phyloP scores from a whole-genome alignment of 1,140 invertebrate genomes.

The Leguminivora glycinivorella region DNA sequence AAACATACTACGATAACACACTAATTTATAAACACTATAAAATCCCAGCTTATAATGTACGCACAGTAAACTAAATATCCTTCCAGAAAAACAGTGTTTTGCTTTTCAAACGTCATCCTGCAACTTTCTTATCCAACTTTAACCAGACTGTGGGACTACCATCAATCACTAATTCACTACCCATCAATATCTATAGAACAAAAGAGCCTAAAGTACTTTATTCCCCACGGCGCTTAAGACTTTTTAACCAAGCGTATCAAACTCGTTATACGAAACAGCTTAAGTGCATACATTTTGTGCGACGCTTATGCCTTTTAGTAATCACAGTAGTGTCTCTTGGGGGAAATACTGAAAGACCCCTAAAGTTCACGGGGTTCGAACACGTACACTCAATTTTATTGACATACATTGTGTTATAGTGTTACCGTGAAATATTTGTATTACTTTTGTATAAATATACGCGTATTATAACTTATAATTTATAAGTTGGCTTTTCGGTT shows the following conservation, averaged over 20 bases:
- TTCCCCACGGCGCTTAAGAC: background rate
- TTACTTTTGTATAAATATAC: too few relatives aligned
- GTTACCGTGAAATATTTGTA: too few relatives aligned
- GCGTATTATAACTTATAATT: too few relatives aligned
- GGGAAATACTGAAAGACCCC: background rate
- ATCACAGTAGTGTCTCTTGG: background rate
- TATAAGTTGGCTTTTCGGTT: too few relatives aligned
- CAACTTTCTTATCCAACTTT: conserved; percentile 2
- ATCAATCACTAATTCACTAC: conserved; percentile 1
- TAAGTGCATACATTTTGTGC: background rate
- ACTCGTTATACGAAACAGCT: background rate
- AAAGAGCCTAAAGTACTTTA: background rate
- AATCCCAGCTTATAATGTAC: too few relatives aligned
- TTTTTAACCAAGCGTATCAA: background rate
- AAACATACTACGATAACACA: too few relatives aligned
- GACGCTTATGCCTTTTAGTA: background rate
- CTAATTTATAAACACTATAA: too few relatives aligned
- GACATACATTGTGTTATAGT: background rate
- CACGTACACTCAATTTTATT: background rate
- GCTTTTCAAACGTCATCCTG: background rate
- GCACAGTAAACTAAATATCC: too few relatives aligned
- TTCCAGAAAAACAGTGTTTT: background rate
- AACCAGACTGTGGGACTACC: background rate
- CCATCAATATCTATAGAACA: background rate
- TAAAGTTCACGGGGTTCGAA: background rate